Evolutionary conservation across 64 coral and sea anemone species (phyloP), one percentile per base, ranked within the genome.

Genomic region (Catalaphyllia jardinei): DNA sequence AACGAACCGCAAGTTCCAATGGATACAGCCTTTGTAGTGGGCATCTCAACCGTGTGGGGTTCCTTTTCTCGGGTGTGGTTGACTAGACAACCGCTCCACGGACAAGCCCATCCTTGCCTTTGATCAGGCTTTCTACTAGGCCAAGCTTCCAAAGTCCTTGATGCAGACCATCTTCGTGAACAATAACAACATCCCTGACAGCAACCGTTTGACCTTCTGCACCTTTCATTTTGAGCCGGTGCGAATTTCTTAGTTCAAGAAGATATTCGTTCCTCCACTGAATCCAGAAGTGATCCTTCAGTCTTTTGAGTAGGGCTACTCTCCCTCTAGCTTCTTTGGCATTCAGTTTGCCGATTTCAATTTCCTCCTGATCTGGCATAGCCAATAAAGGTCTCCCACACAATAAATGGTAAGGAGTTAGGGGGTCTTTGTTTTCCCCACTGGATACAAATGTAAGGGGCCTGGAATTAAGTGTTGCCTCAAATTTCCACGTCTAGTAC

Each of bases 61-160:
- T 89, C 67, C 75, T 31, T 14, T 63, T 88, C 77, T 79, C 79
- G 57, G 64, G 61, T 59, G 51, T 59, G 13, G 51, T 79, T 29
- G 51, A 59, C 67, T 67, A 42, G 55, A 89, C 75, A 10, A 79
- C 64, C 16, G 87, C 76, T 71, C 75, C 62, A 67, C 60, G 87
- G 42, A 79, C 61, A 31, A 89, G 35, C 14, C 62, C 60, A 78
- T 89, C 88, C 31, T 89, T 89, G 77, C 77, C 88, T 89, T 79
- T 71, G 59, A 89, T 79, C 29, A 89, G 88, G 31, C 54, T 71
- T 67, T 89, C 88, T 54, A 80, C 88, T 50, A 64, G 75, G 79
- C 61, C 88, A 78, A 89, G 88, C 62, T 80, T 89, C 88, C 88
- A 89, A 71, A 79, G 63, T 50, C 79, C 79, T 79, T 64, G 39